Evolutionary conservation across 2,797 vertebrate genomes (phyloP).

Genomic region (Chaetodon trifasciatus): DNA sequence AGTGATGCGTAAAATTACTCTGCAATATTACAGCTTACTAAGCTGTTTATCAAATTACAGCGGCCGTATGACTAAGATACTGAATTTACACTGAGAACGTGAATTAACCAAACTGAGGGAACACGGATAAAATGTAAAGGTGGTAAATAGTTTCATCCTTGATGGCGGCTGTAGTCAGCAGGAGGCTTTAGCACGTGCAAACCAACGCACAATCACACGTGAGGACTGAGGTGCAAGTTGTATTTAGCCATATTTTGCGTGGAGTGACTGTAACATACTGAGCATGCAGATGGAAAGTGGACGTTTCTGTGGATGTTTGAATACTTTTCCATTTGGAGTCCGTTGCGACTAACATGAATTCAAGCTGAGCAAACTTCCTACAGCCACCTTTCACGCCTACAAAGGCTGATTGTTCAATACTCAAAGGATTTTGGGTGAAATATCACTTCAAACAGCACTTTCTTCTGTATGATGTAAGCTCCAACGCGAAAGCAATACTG

Average conservation of each 20-base stretch:
- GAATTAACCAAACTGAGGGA: slow-evolving; percentile 27
- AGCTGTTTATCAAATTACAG: slow-evolving; percentile 35
- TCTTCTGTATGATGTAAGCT: slow-evolving; percentile 58
- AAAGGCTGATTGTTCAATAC: slow-evolving; percentile 42
- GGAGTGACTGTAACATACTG: slow-evolving; percentile 13
- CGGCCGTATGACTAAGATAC: slow-evolving; percentile 2
- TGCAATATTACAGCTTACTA: slow-evolving; percentile 1
- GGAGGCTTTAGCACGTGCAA: slow-evolving; percentile 28
- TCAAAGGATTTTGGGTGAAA: slow-evolving; percentile 37
- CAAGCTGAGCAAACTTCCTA: slow-evolving; percentile 19
- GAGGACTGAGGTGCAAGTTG: background rate
- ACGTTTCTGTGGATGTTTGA: background rate
- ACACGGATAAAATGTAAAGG: background rate
- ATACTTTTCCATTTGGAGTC: background rate
- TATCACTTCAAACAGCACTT: slow-evolving; percentile 60
- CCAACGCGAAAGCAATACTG: slow-evolving; percentile 59
- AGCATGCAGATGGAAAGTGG: slow-evolving; percentile 24
- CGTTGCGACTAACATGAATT: slow-evolving; percentile 9
- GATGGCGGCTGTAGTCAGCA: slow-evolving; percentile 19
- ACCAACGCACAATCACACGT: background rate
- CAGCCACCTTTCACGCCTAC: slow-evolving; percentile 4
- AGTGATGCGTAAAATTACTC: slow-evolving; percentile 11
- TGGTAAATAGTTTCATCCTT: slow-evolving; percentile 20
- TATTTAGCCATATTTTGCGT: slow-evolving; percentile 7
- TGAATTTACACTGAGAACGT: slow-evolving; percentile 9